Base-by-base conservation (phyloP, 2,888 invertebrate genomes). In the Catocala fraxini region DNA sequence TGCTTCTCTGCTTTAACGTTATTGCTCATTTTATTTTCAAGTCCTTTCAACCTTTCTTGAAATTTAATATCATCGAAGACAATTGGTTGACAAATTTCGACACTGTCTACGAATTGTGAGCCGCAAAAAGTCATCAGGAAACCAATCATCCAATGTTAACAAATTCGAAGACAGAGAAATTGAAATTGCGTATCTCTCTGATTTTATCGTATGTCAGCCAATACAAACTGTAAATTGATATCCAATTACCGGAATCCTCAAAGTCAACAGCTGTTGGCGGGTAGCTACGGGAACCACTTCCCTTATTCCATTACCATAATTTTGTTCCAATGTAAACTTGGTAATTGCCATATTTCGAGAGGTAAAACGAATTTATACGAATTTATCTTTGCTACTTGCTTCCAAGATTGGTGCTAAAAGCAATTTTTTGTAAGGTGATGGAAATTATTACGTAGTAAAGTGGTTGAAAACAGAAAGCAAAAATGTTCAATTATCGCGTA, bases 241-340 rank as follows among this genome's bases (percentile, higher is more conserved):
- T 76, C 65, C 71, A 73, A 75, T 67, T 67, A 57, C 15, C 15
- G 34, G 56, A 56, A 63, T 41, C 56, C 15, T 15, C 52, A 56
- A 49, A 62, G 46, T 63, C 70, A 65, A 70, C 56, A 68, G 54
- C 39, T 51, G 43, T 59, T 15, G 13, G 35, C 9, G 6, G 15
- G 11, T 51, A 46, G 34, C 59, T 51, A 62, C 41, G 13, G 53
- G 4, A 61, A 66, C 70, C 51, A 55, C 55, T 61, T 52, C 41
- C 58, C 56, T 63, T 51, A 61, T 66, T 59, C 66, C 60, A 73
- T 80, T 77, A 75, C 68, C 71, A 71, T 75, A 75, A 79, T 77
- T 76, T 65, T 60, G 68, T 78, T 77, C 70, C 73, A 77, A 73
- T 78, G 75, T 68, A 72, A 80, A 79, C 77, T 77, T 71, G 41